Conservation (phyloP, 37 sponge, comb jelly and placozoan genomes). For the Ianthella basta region DNA sequence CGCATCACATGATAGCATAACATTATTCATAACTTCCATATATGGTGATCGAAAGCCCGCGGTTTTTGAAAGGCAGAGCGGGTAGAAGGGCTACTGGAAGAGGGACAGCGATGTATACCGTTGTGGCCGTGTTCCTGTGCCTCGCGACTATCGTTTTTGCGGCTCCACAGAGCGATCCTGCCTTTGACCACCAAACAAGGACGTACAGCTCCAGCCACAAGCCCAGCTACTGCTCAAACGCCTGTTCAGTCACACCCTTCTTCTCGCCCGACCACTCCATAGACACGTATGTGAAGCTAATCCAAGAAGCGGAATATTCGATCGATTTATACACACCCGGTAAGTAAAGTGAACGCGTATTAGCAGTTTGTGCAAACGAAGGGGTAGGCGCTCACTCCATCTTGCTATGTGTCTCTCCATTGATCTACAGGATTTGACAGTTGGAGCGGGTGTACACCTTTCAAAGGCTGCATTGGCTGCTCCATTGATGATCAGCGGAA, state of each 20-base stretch:
- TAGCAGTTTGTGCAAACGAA: too few species aligned
- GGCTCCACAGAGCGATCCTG: slow-evolving; percentile 30
- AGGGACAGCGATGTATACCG: too few species aligned
- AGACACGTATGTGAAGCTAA: slow-evolving; percentile 71
- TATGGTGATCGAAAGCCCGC: too few species aligned
- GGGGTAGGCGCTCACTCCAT: too few species aligned
- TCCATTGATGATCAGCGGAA: slow-evolving; percentile 46
- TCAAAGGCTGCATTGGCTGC: slow-evolving; percentile 71
- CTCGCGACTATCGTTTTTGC: too few species aligned
- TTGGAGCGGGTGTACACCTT: slow-evolving; percentile 80
- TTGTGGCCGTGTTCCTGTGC: too few species aligned
- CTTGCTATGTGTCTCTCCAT: background rate
- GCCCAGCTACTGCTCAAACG: slow-evolving; percentile 40
- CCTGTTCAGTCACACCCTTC: slow-evolving; percentile 80
- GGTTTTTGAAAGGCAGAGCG: too few species aligned
- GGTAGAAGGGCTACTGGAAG: too few species aligned
- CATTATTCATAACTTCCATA: too few species aligned
- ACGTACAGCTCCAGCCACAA: slow-evolving; percentile 60
- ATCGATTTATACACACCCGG: slow-evolving; percentile 87
- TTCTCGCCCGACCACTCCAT: slow-evolving; percentile 89
- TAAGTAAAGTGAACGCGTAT: slow-evolving; percentile 9
- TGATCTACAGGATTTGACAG: slow-evolving; percentile 67
- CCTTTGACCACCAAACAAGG: slow-evolving; percentile 80
- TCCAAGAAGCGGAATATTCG: slow-evolving; percentile 56
- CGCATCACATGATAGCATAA: too few species aligned